Evolutionary conservation across 2,797 vertebrate genomes (phyloP).

Genomic region (Schizothorax lantsangensis): DNA sequence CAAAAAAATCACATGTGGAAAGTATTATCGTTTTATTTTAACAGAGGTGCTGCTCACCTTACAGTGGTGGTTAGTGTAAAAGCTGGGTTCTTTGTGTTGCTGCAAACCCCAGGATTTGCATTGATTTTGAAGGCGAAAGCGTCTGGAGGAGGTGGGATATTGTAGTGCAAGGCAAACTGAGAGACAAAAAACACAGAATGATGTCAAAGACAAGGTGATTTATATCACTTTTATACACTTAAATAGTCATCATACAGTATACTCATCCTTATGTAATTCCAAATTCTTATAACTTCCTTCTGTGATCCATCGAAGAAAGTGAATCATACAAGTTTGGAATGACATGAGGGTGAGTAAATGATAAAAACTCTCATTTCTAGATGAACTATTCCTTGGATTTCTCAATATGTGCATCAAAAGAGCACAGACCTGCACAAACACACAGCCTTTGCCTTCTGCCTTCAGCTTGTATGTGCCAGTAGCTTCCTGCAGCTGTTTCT

Average conservation of each 20-base stretch:
- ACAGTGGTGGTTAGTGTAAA: conserved; percentile 65
- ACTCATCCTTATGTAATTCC: neutral
- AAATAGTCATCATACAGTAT: neutral
- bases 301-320: neutral
- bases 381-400: neutral
- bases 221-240: neutral
- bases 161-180: conserved; percentile 77
- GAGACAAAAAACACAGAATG: neutral
- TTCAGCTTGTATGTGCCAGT: conserved; percentile 73
- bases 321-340: neutral
- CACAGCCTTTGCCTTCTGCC: conserved; percentile 80
- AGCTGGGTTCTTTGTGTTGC: conserved; percentile 45
- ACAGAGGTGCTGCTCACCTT: conserved; percentile 63
- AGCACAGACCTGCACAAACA: conserved; percentile 81
- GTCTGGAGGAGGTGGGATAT: conserved; percentile 76
- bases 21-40: too few species aligned
- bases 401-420: neutral
- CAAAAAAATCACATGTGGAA: too few species aligned
- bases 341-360: neutral
- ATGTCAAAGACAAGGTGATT: neutral
- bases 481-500: conserved; percentile 71
- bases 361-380: neutral
- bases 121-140: conserved; percentile 72
- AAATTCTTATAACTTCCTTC: neutral
- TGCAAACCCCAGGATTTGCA: conserved; percentile 60